Evolutionary conservation across 1,140 invertebrate genomes (phyloP), one percentile per base, ranked within the genome.

Genomic region (Drosophila kohkoa): DNA sequence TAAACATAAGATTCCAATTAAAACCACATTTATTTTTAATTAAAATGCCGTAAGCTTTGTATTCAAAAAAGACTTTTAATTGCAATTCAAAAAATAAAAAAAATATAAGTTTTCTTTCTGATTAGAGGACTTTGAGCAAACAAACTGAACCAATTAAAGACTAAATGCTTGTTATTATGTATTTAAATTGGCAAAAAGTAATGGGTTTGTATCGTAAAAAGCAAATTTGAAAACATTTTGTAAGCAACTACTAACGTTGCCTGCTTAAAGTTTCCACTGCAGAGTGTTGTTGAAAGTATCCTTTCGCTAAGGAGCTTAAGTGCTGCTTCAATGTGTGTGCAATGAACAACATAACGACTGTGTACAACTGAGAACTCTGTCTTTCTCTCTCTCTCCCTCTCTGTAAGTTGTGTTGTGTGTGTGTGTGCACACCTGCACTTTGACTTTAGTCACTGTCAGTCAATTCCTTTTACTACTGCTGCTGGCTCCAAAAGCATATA

Each of bases 381-480:
- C 20, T 1, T 16, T 16, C 16, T 16, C 16, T 16, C 16, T 16
- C 16, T 25, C 3, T 1, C 20, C 0, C 1, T 3, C 35, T 10
- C 10, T 38, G 35, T 10, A 38, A 48, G 6, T 15, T 28, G 3
- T 25, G 49, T 7, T 4, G 20, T 58, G 5, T 43, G 16, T 43
- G 16, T 46, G 43, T 48, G 6, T 16, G 45, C 25, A 8, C 51
- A 65, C 63, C 63, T 65, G 63, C 63, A 65, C 63, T 55, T 65
- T 65, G 63, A 30, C 51, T 65, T 65, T 65, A 30, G 51, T 15
- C 51, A 8, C 51, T 65, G 63, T 68, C 71, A 59, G 64, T 60
- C 64, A 68, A 69, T 68, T 69, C 62, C 32, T 72, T 65, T 52
- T 69, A 41, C 63, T 65, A 3, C 20, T 25, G 20, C 20, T 25